phyloP scores from a whole-genome alignment of 2,797 vertebrate species.

The Typhlichthys eigenmanni region DNA sequence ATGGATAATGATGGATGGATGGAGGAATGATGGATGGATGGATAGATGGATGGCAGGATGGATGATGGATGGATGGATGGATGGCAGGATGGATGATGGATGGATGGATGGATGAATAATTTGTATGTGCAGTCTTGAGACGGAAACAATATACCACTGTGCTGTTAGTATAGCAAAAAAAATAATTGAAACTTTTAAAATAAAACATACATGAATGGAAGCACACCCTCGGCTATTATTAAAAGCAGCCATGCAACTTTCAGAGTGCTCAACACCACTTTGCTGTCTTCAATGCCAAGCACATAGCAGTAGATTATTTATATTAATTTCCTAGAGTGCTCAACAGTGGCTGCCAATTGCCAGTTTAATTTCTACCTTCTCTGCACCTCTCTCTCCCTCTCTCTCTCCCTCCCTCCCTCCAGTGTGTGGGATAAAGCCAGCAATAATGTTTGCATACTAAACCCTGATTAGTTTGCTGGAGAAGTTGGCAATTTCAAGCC shows the following conservation, averaged over 20 bases:
- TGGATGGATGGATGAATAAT: not conserved
- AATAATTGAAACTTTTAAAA: not conserved
- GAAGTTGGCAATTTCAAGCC: constrained; percentile 22
- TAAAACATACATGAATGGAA: no score
- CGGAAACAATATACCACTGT: not conserved
- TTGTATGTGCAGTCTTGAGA: no score
- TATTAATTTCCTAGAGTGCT: constrained; percentile 47
- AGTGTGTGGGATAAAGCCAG: constrained; percentile 34
- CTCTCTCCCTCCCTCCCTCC: not conserved
- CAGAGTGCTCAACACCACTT: not conserved
- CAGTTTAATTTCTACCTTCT: constrained; percentile 9
- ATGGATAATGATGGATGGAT: not conserved
- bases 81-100: not conserved
- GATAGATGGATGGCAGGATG: no score
- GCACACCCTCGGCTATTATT: not conserved
- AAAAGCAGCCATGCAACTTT: constrained; percentile 1
- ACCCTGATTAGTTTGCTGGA: constrained; percentile 50
- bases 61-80: not conserved
- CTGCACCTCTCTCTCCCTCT: constrained; percentile 12
- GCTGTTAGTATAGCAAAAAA: not conserved
- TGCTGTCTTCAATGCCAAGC: constrained; percentile 21
- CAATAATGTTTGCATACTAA: constrained; percentile 38
- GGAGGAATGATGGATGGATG: not conserved
- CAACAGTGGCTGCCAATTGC: constrained; percentile 45
- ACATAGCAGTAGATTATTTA: constrained; percentile 36